A percentile compares a stretch with the other conserved stretches of the same genome.
These are phyloP conservation scores for Subacronicta megacephala DNA, from an alignment of 2,888 invertebrate species.

Conservation along the genomic window DNA sequence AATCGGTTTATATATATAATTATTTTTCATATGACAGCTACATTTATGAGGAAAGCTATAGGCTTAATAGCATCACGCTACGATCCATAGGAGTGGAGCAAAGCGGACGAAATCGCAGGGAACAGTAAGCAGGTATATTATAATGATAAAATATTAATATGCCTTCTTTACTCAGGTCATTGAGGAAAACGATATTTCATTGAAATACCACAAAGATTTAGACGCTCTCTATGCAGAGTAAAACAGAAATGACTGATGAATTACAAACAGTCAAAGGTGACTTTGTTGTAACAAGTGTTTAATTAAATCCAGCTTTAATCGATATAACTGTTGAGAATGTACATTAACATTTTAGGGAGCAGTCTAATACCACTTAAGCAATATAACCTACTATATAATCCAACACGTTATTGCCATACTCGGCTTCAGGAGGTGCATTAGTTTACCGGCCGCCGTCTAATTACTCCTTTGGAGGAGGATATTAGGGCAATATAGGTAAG, in stretches of 20 bases:
- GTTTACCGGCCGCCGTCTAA: conserved; percentile 31
- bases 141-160: no score
- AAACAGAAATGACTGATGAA: neutral
- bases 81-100: no score
- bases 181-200: no score
- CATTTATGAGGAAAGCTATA: no score
- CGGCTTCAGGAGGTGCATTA: conserved; percentile 33
- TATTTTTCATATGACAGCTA: no score
- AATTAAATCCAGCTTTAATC: conserved; percentile 2
- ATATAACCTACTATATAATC: conserved; percentile 36
- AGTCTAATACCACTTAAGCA: conserved; percentile 22
- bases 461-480: conserved; percentile 35
- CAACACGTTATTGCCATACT: conserved; percentile 30
- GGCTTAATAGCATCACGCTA: no score
- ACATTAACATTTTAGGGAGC: conserved; percentile 4
- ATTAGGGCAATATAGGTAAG: conserved; percentile 23
- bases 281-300: neutral
- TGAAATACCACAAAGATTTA: no score
- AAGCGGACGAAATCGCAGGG: no score
- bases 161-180: no score
- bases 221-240: no score
- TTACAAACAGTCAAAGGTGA: neutral
- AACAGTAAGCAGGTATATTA: no score
- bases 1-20: no score
- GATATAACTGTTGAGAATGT: neutral